phyloP scores from a whole-genome alignment of 2,888 invertebrate species.

The Panzeria rudis region DNA sequence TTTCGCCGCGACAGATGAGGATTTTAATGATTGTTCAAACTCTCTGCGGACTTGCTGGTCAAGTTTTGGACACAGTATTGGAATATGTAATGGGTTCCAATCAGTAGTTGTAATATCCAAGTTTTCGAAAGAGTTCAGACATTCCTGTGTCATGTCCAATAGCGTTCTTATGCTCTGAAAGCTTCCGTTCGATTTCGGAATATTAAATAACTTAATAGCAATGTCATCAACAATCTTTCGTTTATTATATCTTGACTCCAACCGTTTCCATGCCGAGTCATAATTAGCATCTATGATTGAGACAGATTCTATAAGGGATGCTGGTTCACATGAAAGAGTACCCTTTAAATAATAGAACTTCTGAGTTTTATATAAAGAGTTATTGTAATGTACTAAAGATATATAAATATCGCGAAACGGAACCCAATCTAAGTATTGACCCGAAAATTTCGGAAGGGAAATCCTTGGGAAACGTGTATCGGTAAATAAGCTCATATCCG shows the following conservation, averaged over 20 bases:
- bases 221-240: slow-evolving; percentile 1
- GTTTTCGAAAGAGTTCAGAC: slow-evolving; percentile 13
- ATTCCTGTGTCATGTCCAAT: background rate
- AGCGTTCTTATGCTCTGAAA: background rate
- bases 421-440: too few relatives aligned
- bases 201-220: background rate
- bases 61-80: too few relatives aligned
- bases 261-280: background rate
- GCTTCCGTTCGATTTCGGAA: background rate
- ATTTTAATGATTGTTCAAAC: too few relatives aligned
- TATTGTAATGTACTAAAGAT: slow-evolving; percentile 10
- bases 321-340: background rate
- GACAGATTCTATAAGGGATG: background rate
- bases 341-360: background rate
- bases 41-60: too few relatives aligned
- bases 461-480: too few relatives aligned
- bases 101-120: background rate
- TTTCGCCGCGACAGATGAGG: too few relatives aligned
- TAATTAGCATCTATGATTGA: background rate
- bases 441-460: too few relatives aligned
- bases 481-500: too few relatives aligned
- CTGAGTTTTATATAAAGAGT: slow-evolving; percentile 8
- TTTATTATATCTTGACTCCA: background rate
- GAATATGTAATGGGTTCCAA: too few relatives aligned
- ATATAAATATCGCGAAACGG: too few relatives aligned